Percentiles rank a stretch among this genome's conserved stretches.
Conservation (phyloP, 2,797 vertebrate species). For the Australoheros facetus region DNA sequence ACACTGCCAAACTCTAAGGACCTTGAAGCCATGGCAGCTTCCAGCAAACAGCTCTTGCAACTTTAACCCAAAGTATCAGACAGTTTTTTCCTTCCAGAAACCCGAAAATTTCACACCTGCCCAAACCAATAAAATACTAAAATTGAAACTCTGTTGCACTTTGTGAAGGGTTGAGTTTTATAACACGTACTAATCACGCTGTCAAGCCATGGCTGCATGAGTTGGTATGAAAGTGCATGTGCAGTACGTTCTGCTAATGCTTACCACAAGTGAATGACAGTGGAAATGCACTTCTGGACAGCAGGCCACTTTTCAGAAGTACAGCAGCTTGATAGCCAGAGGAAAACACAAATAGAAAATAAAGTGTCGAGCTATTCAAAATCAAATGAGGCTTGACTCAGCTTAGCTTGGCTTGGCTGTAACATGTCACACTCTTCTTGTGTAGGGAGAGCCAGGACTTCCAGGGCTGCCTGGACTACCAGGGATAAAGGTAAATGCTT, state of each 20-base stretch:
- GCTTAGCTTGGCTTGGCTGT: slow-evolving; percentile 84
- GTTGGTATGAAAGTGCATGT: slow-evolving; percentile 73
- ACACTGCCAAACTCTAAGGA: slow-evolving; percentile 45
- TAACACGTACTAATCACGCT: slow-evolving; percentile 73
- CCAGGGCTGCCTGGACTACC: slow-evolving; percentile 99
- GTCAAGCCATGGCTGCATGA: slow-evolving; percentile 71
- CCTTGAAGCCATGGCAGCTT: slow-evolving; percentile 44
- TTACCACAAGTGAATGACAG: slow-evolving; percentile 37
- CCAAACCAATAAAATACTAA: slow-evolving; percentile 50
- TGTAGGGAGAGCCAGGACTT: slow-evolving; percentile 99
- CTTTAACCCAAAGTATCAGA: slow-evolving; percentile 54
- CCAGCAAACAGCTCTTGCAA: slow-evolving; percentile 43
- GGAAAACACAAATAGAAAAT: slow-evolving; percentile 35
- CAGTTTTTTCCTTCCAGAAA: slow-evolving; percentile 42
- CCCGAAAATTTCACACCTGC: slow-evolving; percentile 61
- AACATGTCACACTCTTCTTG: slow-evolving; percentile 93
- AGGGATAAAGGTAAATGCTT: slow-evolving; percentile 98
- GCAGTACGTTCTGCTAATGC: slow-evolving; percentile 56
- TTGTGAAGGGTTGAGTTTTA: slow-evolving; percentile 54
- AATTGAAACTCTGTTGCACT: slow-evolving; percentile 46
- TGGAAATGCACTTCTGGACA: slow-evolving; percentile 21
- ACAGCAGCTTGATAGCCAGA: slow-evolving; percentile 38
- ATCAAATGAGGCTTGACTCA: slow-evolving; percentile 62
- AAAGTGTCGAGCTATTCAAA: slow-evolving; percentile 31
- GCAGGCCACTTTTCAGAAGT: slow-evolving; percentile 35